Evolutionary conservation across 1,140 invertebrate genomes (phyloP), one percentile per base, ranked within the genome.

Genomic region (Saccostrea glomerata): DNA sequence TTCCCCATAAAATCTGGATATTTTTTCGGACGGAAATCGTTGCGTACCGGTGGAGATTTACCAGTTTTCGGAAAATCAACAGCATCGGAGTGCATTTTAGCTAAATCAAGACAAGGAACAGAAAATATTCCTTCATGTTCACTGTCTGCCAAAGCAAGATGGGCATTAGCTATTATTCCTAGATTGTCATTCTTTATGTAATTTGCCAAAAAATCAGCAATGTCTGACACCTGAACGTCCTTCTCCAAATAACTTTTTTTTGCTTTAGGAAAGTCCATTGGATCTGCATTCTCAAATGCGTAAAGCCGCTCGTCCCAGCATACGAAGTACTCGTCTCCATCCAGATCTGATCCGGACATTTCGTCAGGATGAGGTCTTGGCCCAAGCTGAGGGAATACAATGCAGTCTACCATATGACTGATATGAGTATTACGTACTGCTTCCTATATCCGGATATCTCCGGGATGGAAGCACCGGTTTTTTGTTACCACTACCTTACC

Each of bases 301-400:
- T 17, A 47, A 56, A 89, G 55, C 7, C 15, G 3, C 25, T 87
- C 54, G 86, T 88, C 85, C 89, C 89, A 90, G 30, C 30, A 36
- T 36, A 36, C 30, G 30, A 36, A 36, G 30, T 36, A 36, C 30
- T 36, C 30, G 30, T 90, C 89, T 17, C 89, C 89, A 86, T 90
- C 89, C 20, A 90, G 73, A 82, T 90, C 89, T 12, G 89, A 90
- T 20, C 89, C 89, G 4, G 89, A 85, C 70, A 88, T 90, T 86
- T 90, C 89, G 36, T 88, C 60, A 56, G 89, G 89, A 30, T 90
- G 89, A 63, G 89, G 89, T 84, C 89, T 25, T 2, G 5, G 7
- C 0, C 89, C 89, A 7, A 66, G 47, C 56, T 85, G 58, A 12
- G 89, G 89, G 66, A 90, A 90, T 3, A 90, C 89, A 54, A 90